phyloP scores from a whole-genome alignment of 2,797 vertebrate genomes.

The Natrix natrix region DNA sequence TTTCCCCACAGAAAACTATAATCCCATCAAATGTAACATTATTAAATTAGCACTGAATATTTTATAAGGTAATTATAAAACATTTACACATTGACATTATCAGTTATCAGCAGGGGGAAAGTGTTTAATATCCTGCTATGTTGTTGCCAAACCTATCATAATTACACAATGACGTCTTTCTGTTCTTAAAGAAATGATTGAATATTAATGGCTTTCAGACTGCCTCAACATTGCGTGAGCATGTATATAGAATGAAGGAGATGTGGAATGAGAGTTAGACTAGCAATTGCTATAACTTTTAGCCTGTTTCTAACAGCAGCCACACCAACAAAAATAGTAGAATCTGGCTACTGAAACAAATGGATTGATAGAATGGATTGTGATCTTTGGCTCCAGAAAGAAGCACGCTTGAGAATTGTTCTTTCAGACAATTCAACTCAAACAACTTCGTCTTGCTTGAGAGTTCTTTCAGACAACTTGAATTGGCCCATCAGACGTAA shows the following conservation, averaged over 20 bases:
- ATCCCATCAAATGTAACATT: conserved; percentile 68
- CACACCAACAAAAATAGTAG: neutral
- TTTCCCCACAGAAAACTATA: conserved; percentile 56
- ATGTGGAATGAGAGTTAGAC: neutral
- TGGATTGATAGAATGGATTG: neutral
- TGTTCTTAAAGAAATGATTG: conserved; percentile 29
- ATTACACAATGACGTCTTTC: conserved; percentile 7
- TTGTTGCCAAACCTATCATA: conserved; percentile 51
- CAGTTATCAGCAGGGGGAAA: conserved; percentile 58
- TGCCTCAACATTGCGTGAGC: neutral
- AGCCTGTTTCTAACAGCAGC: neutral
- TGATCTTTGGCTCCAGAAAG: neutral
- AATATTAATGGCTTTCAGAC: neutral
- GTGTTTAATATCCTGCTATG: conserved; percentile 52
- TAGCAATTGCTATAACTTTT: neutral
- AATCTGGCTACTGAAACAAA: neutral
- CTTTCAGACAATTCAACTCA: neutral
- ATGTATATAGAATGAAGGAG: neutral
- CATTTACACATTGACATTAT: conserved; percentile 71
- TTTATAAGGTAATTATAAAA: conserved; percentile 76
- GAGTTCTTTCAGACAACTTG: neutral
- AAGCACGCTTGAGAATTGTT: neutral
- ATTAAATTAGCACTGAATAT: conserved; percentile 75
- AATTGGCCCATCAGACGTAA: neutral
- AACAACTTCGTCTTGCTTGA: neutral